Evolutionary conservation across 2,888 invertebrate species (phyloP), one percentile per base, ranked within the genome.

Genomic region (Cosmorhoe ocellata): DNA sequence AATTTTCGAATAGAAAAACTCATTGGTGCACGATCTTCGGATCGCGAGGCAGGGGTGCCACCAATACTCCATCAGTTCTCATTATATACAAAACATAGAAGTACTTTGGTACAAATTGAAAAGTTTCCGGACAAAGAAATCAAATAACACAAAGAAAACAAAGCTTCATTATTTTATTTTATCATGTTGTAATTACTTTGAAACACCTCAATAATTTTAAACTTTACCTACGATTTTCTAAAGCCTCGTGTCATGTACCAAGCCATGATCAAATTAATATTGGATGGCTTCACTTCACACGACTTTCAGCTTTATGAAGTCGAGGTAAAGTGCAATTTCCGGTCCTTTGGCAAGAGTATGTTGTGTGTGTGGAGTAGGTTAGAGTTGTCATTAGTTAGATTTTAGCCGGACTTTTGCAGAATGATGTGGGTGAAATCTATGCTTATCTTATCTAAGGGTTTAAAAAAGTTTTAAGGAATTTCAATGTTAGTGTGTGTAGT

Each of bases 241-340:
- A 47, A 42, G 32, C 36, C 44, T 24, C 36, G 32, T 32, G 34
- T 46, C 42, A 46, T 40, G 40, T 54, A 50, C 37, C 51, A 41
- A 43, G 43, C 18, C 41, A 47, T 48, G 48, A 56, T 56, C 44
- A 41, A 61, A 58, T 57, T 59, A 56, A 53, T 57, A 47, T 57
- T 53, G 46, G 51, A 61, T 57, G 53, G 31, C 49, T 44, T 34
- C 46, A 44, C 40, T 30, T 14, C 44, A 37, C 14, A 8, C 12
- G 31, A 54, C 24, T 48, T 39, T 44, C 26, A 13, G 45, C 52
- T 46, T 52, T 58, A 39, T 12, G 1, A 2, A 30, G 33, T 31
- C 22, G 38, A 13, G 33, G 39, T 56, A 59, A 40, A 38, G 50
- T 41, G 24, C 14, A 47, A 36, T 57, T 51, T 58, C 38, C 46